phyloP scores from a whole-genome alignment of 1,140 invertebrate genomes.

The Archegozetes longisetosus region DNA sequence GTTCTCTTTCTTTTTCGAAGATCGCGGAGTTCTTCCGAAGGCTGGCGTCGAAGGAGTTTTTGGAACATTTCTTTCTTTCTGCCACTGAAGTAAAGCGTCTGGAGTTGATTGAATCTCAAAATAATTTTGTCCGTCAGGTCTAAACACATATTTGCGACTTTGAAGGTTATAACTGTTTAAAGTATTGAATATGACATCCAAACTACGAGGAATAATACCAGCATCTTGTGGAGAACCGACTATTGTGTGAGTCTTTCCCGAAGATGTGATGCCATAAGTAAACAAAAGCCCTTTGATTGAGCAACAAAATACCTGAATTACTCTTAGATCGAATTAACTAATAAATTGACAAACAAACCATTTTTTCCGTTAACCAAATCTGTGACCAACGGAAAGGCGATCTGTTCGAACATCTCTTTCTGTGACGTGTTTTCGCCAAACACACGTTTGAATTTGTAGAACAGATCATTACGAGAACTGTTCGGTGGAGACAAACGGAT shows the following conservation, averaged over 20 bases:
- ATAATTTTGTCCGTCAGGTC: slow-evolving; percentile 79
- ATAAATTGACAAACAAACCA: slow-evolving; percentile 30
- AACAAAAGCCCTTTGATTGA: slow-evolving; percentile 49
- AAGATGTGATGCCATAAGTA: slow-evolving; percentile 90
- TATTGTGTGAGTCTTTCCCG: slow-evolving; percentile 91
- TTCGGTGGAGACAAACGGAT: slow-evolving; percentile 36
- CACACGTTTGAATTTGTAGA: slow-evolving; percentile 47
- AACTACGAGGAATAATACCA: slow-evolving; percentile 68
- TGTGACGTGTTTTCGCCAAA: slow-evolving; percentile 61
- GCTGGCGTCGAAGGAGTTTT: background rate
- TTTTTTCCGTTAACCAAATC: slow-evolving; percentile 50
- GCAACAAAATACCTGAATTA: slow-evolving; percentile 2
- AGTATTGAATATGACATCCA: slow-evolving; percentile 84
- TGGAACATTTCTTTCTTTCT: slow-evolving; percentile 26
- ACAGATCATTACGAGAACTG: background rate
- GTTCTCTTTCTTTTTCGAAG: slow-evolving; percentile 6
- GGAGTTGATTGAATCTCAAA: slow-evolving; percentile 75
- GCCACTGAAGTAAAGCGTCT: slow-evolving; percentile 67
- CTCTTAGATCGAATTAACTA: background rate
- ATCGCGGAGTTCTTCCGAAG: slow-evolving; percentile 6
- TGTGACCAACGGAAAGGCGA: slow-evolving; percentile 71
- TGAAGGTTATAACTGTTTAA: slow-evolving; percentile 42
- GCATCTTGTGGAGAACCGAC: slow-evolving; percentile 54
- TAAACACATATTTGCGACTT: slow-evolving; percentile 46
- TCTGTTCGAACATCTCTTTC: slow-evolving; percentile 62